These are phyloP conservation scores for Drosophila triauraria DNA, from an alignment of 1,140 invertebrate species.

Conservation along the genomic window DNA sequence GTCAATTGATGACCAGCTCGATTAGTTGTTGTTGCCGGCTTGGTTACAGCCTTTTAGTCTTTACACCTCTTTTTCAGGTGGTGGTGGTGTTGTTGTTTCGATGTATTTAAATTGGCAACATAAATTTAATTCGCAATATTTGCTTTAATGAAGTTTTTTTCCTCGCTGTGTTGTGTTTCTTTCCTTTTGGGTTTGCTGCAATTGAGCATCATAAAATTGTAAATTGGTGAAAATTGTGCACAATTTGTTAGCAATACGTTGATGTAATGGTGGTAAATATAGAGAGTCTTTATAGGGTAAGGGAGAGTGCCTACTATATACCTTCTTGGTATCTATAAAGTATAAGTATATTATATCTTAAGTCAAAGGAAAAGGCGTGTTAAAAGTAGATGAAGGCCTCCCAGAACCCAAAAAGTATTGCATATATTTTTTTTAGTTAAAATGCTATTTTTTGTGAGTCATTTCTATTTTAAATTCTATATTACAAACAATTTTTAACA, in stretches of 20 bases:
- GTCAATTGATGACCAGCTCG: slow-evolving; percentile 84
- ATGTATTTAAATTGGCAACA: slow-evolving; percentile 81
- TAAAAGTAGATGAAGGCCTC: no score
- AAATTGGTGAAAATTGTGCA: slow-evolving; percentile 82
- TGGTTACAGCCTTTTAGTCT: slow-evolving; percentile 71
- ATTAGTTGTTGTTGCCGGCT: slow-evolving; percentile 79
- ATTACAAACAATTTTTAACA: no score
- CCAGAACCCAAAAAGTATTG: no score
- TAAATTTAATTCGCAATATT: slow-evolving; percentile 77
- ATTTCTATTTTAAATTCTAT: no score
- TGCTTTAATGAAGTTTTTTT: slow-evolving; percentile 79
- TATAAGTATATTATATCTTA: no score
- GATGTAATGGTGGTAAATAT: background rate
- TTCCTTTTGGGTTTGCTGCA: slow-evolving; percentile 31
- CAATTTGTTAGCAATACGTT: slow-evolving; percentile 66
- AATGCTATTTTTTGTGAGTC: no score
- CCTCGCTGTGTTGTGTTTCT: slow-evolving; percentile 19
- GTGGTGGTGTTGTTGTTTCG: slow-evolving; percentile 54
- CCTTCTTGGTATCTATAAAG: background rate
- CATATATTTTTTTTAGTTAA: no score
- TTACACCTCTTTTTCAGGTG: slow-evolving; percentile 73
- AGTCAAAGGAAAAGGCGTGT: no score
- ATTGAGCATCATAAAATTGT: slow-evolving; percentile 75
- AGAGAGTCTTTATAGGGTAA: background rate
- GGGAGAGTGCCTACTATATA: background rate